These are phyloP conservation scores for Scaptomyza montana DNA, from an alignment of 1,140 invertebrate species.

Conservation along the genomic window DNA sequence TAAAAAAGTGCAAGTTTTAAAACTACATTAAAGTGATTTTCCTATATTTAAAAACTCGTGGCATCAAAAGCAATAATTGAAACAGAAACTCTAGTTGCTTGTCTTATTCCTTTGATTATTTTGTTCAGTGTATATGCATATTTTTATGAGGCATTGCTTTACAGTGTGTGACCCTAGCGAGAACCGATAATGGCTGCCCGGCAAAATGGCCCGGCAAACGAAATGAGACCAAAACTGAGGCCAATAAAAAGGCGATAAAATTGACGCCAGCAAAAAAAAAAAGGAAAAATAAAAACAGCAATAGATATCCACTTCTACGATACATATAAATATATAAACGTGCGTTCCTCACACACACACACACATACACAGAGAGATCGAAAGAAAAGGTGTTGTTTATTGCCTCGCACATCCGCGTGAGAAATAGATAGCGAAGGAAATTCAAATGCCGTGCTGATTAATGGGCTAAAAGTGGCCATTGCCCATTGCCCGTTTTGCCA, in stretches of 20 bases:
- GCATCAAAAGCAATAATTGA: no score
- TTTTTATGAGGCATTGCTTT: slow-evolving; percentile 68
- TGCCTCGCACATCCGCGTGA: slow-evolving; percentile 40
- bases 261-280: slow-evolving; percentile 64
- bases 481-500: slow-evolving; percentile 57
- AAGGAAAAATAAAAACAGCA: slow-evolving; percentile 10
- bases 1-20: no score
- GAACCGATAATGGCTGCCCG: slow-evolving; percentile 53
- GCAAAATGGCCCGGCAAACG: slow-evolving; percentile 45
- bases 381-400: slow-evolving; percentile 27
- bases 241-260: slow-evolving; percentile 81
- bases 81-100: no score
- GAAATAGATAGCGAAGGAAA: slow-evolving; percentile 28
- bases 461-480: slow-evolving; percentile 50
- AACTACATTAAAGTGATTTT: no score
- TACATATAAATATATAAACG: not conserved
- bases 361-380: no score
- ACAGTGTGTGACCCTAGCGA: slow-evolving; percentile 41
- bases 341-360: not conserved
- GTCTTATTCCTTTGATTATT: not conserved
- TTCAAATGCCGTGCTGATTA: slow-evolving; percentile 79
- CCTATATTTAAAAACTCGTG: no score
- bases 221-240: slow-evolving; percentile 78
- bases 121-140: slow-evolving; percentile 46
- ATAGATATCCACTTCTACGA: not conserved